Conservation (phyloP, 2,888 invertebrate species). For the Phorcus lineatus region DNA sequence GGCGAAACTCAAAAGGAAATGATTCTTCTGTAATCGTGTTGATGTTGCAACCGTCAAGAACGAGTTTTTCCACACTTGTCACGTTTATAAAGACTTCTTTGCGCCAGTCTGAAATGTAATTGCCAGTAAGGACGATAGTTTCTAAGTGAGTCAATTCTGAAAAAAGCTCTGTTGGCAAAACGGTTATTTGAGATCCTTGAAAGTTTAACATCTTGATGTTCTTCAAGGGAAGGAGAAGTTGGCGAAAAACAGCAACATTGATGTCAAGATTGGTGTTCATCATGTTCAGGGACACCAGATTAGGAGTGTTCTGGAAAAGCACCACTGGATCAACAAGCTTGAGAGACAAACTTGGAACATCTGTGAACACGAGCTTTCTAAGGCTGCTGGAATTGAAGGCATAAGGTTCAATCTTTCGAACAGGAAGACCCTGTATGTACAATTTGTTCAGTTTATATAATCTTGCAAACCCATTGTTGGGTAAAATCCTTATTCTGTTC, state of each 20-base stretch:
- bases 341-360: not conserved
- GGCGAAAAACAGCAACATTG: not conserved
- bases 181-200: not conserved
- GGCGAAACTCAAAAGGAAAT: conserved; percentile 7
- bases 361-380: not conserved
- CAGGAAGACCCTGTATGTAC: not conserved
- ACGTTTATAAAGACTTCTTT: not conserved
- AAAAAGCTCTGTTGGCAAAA: not conserved
- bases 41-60: conserved; percentile 9
- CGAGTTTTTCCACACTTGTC: not conserved
- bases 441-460: not conserved
- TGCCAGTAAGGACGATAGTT: not conserved
- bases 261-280: not conserved
- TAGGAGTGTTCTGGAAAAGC: not conserved
- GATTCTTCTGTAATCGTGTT: not conserved
- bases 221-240: not conserved
- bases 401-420: not conserved
- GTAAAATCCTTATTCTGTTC: not conserved
- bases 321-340: not conserved
- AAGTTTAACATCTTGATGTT: not conserved
- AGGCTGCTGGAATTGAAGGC: conserved; percentile 14
- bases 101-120: not conserved
- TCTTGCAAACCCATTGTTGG: not conserved
- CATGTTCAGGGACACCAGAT: conserved; percentile 2
- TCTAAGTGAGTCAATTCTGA: not conserved